Evolutionary conservation across 1,140 invertebrate species (phyloP).

Genomic region (Halictus rubicundus): DNA sequence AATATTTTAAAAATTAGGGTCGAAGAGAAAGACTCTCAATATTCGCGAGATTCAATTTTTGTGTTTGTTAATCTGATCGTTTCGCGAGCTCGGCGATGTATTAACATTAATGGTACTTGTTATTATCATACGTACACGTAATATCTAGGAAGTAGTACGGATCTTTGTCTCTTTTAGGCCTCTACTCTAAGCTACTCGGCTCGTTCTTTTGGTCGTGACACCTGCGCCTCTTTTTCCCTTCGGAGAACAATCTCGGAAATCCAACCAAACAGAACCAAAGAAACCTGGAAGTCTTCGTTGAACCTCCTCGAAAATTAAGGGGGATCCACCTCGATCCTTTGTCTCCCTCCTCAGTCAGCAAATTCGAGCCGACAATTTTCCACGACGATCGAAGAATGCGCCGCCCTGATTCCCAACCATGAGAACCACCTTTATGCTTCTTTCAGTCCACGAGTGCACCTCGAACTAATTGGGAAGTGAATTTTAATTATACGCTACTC

Average conservation of each 20-base stretch:
- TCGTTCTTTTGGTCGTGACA: conserved; percentile 58
- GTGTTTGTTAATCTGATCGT: neutral
- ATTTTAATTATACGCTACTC: too few species aligned
- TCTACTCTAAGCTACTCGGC: conserved; percentile 54
- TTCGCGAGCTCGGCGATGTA: conserved; percentile 26
- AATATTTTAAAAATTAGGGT: too few species aligned
- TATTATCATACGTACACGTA: conserved; percentile 58
- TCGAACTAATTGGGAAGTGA: neutral
- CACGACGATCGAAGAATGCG: neutral
- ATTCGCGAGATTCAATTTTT: too few species aligned
- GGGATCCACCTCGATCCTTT: neutral
- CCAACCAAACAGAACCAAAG: neutral
- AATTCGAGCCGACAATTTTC: neutral
- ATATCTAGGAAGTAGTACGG: conserved; percentile 61
- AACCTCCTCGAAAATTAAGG: too few species aligned
- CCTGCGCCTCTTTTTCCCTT: conserved; percentile 6
- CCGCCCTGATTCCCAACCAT: neutral
- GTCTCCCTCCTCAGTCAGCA: neutral
- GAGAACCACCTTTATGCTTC: neutral
- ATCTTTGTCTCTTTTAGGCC: conserved; percentile 53
- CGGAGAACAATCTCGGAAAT: neutral
- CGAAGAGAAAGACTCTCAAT: too few species aligned
- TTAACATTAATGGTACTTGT: conserved; percentile 56
- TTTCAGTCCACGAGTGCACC: neutral
- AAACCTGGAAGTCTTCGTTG: too few species aligned